Conservation (phyloP, 2,797 vertebrate species). For the Gobio occitaniae region DNA sequence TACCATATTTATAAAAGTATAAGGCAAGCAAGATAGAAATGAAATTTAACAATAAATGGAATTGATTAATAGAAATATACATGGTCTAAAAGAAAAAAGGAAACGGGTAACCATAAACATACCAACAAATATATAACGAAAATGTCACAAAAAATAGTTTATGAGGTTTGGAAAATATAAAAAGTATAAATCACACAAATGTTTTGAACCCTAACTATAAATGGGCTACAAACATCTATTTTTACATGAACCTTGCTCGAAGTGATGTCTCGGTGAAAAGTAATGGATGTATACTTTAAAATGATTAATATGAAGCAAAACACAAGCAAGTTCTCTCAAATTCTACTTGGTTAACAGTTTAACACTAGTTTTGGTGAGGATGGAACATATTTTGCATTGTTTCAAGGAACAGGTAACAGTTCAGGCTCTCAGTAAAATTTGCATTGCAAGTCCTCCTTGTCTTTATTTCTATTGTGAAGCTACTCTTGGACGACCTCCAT, state of each 20-base stretch:
- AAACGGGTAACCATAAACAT: slow-evolving; percentile 25
- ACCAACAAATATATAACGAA: slow-evolving; percentile 25
- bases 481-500: slow-evolving; percentile 25
- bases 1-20: slow-evolving; percentile 45
- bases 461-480: neutral
- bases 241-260: slow-evolving; percentile 18
- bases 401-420: neutral
- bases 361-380: slow-evolving; percentile 36
- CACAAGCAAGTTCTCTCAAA: slow-evolving; percentile 20
- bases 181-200: slow-evolving; percentile 9
- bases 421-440: neutral
- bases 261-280: neutral
- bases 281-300: neutral
- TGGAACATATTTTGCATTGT: slow-evolving; percentile 28
- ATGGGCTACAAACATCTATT: slow-evolving; percentile 22
- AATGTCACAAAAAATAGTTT: slow-evolving; percentile 10
- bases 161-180: slow-evolving; percentile 23
- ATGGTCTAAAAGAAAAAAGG: neutral
- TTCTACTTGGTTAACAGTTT: slow-evolving; percentile 35
- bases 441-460: slow-evolving; percentile 1
- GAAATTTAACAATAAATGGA: slow-evolving; percentile 17
- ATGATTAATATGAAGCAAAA: slow-evolving; percentile 39
- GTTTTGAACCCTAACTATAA: slow-evolving; percentile 13
- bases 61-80: neutral
- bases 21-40: slow-evolving; percentile 28